Percentiles rank a stretch among this genome's conserved stretches.
Conservation (phyloP, 2,888 invertebrate species). For the Drosophila falleni region DNA sequence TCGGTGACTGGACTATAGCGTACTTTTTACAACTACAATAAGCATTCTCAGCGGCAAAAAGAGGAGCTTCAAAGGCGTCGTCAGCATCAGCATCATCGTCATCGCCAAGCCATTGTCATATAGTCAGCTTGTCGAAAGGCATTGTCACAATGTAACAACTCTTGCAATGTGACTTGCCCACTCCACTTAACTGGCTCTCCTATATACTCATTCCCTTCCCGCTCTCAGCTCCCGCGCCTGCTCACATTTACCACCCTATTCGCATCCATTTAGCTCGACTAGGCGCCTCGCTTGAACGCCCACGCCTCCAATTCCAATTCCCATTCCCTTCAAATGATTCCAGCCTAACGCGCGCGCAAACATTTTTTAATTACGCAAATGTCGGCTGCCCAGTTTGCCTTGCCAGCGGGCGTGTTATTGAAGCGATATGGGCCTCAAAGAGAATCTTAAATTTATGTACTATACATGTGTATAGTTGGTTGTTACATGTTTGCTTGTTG, state of each 20-base stretch:
- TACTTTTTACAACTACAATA: conserved; percentile 39
- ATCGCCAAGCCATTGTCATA: conserved; percentile 69
- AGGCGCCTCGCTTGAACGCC: conserved; percentile 71
- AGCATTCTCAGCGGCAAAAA: conserved; percentile 35
- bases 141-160: conserved; percentile 78
- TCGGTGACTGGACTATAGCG: background rate
- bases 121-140: conserved; percentile 76
- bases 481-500: conserved; percentile 16
- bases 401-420: conserved; percentile 69
- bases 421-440: conserved; percentile 68
- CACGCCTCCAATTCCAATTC: conserved; percentile 55
- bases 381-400: conserved; percentile 71
- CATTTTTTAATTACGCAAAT: conserved; percentile 83
- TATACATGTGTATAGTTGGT: conserved; percentile 7
- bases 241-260: conserved; percentile 10
- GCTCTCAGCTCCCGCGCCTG: background rate
- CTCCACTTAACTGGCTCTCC: conserved; percentile 24
- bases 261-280: conserved; percentile 31
- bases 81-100: conserved; percentile 19
- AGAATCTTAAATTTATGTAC: conserved; percentile 60
- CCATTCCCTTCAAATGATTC: conserved; percentile 64
- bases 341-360: conserved; percentile 73
- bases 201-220: conserved; percentile 13
- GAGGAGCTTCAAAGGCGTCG: conserved; percentile 47
- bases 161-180: conserved; percentile 64